Evolutionary conservation across 1,140 invertebrate species (phyloP).

Genomic region (Metopolophium dirhodum): DNA sequence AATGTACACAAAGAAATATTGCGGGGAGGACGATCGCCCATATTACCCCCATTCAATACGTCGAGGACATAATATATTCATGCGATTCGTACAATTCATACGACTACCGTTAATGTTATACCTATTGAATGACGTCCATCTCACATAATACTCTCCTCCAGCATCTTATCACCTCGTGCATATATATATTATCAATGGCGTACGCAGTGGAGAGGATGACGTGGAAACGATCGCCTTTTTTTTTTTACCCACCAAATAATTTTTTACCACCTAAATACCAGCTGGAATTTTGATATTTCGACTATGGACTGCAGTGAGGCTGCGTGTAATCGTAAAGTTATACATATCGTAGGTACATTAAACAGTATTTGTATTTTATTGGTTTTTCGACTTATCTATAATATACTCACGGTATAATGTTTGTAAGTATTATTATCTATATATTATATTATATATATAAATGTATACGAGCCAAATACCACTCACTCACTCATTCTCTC

Average conservation of each 20-base stretch:
- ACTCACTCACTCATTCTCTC: no score
- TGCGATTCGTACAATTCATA: background rate
- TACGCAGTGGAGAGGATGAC: background rate
- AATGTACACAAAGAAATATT: background rate
- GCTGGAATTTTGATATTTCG: background rate
- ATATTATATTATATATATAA: no score
- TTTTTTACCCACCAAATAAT: background rate
- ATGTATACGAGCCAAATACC: no score
- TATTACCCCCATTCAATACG: background rate
- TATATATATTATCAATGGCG: background rate
- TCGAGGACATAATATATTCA: no score
- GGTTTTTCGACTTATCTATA: background rate
- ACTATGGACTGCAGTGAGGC: background rate
- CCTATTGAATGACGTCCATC: no score
- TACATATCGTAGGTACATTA: background rate
- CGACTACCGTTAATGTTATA: background rate
- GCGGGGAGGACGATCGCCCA: background rate
- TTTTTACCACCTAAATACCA: background rate
- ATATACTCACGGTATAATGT: background rate
- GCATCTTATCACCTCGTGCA: background rate
- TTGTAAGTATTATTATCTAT: no score
- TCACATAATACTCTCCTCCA: background rate
- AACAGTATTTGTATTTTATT: background rate
- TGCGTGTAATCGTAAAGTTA: background rate
- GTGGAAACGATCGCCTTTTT: background rate